These are phyloP conservation scores for Autographa pulchrina DNA, from an alignment of 2,888 invertebrate genomes.

Conservation along the genomic window DNA sequence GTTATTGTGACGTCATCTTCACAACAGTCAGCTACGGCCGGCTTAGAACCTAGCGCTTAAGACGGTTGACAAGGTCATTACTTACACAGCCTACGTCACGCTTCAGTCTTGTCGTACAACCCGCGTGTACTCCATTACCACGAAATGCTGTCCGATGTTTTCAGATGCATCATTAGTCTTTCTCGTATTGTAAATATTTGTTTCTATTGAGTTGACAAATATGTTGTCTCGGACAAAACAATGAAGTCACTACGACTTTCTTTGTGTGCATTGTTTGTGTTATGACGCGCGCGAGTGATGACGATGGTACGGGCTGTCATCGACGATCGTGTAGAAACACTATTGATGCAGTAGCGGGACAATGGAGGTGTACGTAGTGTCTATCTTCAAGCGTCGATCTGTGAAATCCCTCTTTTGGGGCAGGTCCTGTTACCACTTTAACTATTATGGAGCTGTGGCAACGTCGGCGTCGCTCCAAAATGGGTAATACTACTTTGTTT, in stretches of 20 bases:
- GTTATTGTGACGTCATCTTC: neutral
- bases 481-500: too few relatives aligned
- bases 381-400: neutral
- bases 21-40: too few relatives aligned
- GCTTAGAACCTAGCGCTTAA: neutral
- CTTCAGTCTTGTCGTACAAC: neutral
- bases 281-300: neutral
- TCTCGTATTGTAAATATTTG: constrained; percentile 10
- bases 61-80: neutral
- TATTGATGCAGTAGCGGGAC: neutral
- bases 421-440: neutral
- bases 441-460: too few relatives aligned
- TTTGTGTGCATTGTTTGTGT: constrained; percentile 6
- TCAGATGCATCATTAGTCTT: neutral
- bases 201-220: constrained; percentile 14
- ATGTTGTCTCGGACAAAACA: constrained; percentile 10
- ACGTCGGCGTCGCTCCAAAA: too few relatives aligned
- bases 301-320: neutral
- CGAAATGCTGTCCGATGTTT: neutral
- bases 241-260: constrained; percentile 6
- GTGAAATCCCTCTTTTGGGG: neutral
- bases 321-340: neutral
- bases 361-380: neutral
- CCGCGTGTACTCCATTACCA: neutral
- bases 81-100: neutral